Percentiles rank a stretch among this genome's conserved stretches.
Evolutionary conservation across 1,140 invertebrate species (phyloP).

Genomic region (Pseudachorutes palmiensis): DNA sequence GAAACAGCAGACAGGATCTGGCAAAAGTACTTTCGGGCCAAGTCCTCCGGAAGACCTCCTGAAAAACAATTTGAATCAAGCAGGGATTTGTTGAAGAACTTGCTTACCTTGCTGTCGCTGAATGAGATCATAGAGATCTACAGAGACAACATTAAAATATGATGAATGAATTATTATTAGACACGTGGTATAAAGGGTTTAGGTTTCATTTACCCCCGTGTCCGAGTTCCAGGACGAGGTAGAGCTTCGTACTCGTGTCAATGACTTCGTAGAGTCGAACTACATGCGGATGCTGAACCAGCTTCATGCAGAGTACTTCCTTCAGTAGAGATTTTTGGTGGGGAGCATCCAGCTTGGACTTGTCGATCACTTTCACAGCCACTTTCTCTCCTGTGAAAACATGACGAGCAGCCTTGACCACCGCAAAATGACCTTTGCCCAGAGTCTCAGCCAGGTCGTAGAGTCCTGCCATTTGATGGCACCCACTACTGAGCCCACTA

Average conservation of each 20-base stretch:
- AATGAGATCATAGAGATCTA: conserved; percentile 97
- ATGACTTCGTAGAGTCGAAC: conserved; percentile 98
- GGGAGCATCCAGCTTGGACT: conserved; percentile 91
- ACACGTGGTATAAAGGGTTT: too few relatives aligned
- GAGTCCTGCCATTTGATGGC: conserved; percentile 77
- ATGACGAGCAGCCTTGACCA: conserved; percentile 95
- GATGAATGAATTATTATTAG: not conserved
- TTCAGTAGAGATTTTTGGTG: conserved; percentile 96
- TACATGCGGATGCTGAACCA: conserved; percentile 95
- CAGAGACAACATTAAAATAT: too few relatives aligned
- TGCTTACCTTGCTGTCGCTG: conserved; percentile 76
- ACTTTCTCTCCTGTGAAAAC: conserved; percentile 93
- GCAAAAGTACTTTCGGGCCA: conserved; percentile 85
- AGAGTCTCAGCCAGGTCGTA: conserved; percentile 94
- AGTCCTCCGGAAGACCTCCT: conserved; percentile 52
- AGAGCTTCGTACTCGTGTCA: conserved; percentile 92
- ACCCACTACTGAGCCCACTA: not conserved
- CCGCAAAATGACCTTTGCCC: conserved; percentile 93
- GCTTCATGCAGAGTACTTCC: conserved; percentile 96
- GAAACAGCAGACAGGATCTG: conserved; percentile 39
- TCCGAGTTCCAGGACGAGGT: conserved; percentile 93
- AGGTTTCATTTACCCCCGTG: conserved; percentile 66
- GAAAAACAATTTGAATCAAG: not conserved
- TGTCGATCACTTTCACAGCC: conserved; percentile 75
- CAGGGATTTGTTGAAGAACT: not conserved